phyloP scores from a whole-genome alignment of 2,888 invertebrate species.

The Periphyllus acericola region DNA sequence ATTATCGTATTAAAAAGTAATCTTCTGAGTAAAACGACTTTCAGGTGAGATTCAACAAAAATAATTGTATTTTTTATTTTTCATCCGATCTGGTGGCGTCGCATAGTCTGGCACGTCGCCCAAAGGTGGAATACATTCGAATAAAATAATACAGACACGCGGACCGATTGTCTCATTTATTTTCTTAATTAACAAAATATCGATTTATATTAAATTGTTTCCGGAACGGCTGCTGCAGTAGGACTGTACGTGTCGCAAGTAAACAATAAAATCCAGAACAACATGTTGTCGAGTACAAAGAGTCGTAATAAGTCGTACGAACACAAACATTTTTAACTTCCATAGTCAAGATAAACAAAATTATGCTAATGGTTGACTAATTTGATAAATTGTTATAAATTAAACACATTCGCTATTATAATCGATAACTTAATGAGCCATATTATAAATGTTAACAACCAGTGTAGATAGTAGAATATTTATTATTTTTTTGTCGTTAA shows the following conservation, averaged over 20 bases:
- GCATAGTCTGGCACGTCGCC: constrained; percentile 10
- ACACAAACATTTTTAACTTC: not conserved
- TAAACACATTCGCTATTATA: not conserved
- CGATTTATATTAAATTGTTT: constrained; percentile 9
- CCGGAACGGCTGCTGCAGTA: not conserved
- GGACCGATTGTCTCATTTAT: not conserved
- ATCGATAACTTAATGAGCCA: not conserved
- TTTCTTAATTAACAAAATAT: constrained; percentile 32
- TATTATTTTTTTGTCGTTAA: not conserved
- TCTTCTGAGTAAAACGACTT: not conserved
- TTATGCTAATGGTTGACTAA: not conserved
- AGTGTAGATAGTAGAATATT: not conserved
- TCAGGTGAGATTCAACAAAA: not conserved
- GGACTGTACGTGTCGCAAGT: not conserved
- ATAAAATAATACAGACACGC: not conserved
- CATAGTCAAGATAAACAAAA: not conserved
- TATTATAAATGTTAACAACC: not conserved
- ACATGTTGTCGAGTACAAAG: not conserved
- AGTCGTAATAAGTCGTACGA: too few relatives aligned
- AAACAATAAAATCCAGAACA: not conserved
- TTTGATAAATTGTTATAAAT: not conserved
- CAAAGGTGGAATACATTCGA: constrained; percentile 7
- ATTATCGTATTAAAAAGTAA: not conserved
- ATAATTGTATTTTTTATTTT: not conserved
- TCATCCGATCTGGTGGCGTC: not conserved